Base-by-base conservation (phyloP, 2,888 invertebrate genomes). In the Tenodera sinensis region DNA sequence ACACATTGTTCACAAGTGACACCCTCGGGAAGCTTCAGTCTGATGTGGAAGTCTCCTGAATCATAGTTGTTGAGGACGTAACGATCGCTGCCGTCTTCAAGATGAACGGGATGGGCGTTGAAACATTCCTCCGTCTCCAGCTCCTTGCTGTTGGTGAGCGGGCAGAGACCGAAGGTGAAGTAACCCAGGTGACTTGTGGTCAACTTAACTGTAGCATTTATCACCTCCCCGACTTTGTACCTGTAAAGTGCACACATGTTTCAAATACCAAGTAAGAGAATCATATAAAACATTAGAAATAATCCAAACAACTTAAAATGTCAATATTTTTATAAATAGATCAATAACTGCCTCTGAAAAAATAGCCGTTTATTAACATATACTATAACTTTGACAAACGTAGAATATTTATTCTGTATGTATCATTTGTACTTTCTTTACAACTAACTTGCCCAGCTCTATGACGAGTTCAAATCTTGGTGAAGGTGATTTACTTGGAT, bases 91-190 rank as follows among this genome's bases (percentile, higher is more conserved):
- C 93, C 93, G 89, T 93, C 92, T 12, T 91, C 91, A 30, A 93
- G 91, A 15, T 90, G 89, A 27, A 95, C 89, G 0, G 91, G 93
- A 91, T 94, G 90, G 81, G 92, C 91, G 1, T 92, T 90, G 90
- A 95, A 95, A 90, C 95, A 95, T 1, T 92, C 93, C 81, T 95
- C 95, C 0, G 93, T 94, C 91, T 95, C 95, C 2, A 92, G 91
- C 28, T 93, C 92, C 30, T 91, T 90, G 0, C 91, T 91, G 42
- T 92, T 91, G 90, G 93, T 93, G 90, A 95, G 90, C n/a, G 93
- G 93, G 90, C 95, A 95, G 3, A 95, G 90, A 28, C 93, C 92
- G 89, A 94, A 95, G 84, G 92, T 91, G 90, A 95, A 94, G 90
- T 93, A 92, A 14, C 95, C 95, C 90, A 91, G 28, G 89, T 95